A percentile compares a stretch with the other conserved stretches of the same genome.
Conservation (phyloP, 2,113 vertebrate species). For the Aldabrachelys gigantea region DNA sequence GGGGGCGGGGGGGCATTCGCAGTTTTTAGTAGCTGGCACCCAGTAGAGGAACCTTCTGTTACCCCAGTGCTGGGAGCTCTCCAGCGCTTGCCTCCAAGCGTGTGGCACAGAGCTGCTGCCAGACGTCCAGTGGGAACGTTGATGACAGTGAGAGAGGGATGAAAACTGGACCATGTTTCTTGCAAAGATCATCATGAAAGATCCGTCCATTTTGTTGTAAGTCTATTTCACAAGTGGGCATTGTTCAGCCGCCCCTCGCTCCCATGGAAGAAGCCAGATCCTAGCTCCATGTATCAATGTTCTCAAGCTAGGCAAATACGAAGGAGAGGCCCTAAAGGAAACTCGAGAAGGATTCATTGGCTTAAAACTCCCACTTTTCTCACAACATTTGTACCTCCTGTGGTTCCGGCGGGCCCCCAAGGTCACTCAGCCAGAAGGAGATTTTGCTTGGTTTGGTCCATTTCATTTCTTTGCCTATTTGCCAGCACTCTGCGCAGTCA, state of each 20-base stretch:
- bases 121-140: too few species aligned
- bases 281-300: background rate
- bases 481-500: background rate
- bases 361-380: background rate
- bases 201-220: background rate
- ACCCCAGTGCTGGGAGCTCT: background rate
- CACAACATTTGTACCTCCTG: background rate
- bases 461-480: background rate
- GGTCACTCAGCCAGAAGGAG: background rate
- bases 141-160: background rate
- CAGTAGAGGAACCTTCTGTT: background rate
- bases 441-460: background rate
- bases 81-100: background rate
- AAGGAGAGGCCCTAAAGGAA: background rate
- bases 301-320: background rate
- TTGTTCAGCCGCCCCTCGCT: background rate
- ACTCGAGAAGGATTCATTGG: background rate
- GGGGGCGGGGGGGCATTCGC: too few species aligned
- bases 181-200: background rate
- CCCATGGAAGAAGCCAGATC: background rate
- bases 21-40: background rate
- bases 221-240: background rate
- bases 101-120: background rate
- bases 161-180: background rate
- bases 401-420: background rate